A percentile compares a stretch with the other conserved stretches of the same genome.
Evolutionary conservation across 1,140 invertebrate genomes (phyloP).

Genomic region (Brachionus manjavacas): DNA sequence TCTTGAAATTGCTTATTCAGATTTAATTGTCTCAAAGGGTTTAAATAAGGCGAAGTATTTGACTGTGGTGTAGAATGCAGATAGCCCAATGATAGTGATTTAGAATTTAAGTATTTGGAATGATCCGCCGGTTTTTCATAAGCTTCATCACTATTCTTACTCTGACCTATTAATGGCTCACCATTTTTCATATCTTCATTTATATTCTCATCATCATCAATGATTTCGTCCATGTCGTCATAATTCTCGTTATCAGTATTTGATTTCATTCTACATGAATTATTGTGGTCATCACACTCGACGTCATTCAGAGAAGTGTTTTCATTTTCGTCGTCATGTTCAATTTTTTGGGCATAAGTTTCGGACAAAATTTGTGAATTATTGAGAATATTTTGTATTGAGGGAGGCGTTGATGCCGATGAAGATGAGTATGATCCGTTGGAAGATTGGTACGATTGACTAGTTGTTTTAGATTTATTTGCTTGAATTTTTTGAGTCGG

Average conservation of each 20-base stretch:
- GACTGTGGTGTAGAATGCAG: neutral
- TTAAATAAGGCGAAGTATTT: neutral
- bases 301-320: neutral
- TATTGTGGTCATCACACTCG: neutral
- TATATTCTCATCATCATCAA: constrained; percentile 1
- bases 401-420: neutral
- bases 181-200: neutral
- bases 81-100: neutral
- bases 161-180: neutral
- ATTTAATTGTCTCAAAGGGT: neutral
- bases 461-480: neutral
- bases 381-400: neutral
- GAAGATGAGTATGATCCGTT: neutral
- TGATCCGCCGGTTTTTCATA: neutral
- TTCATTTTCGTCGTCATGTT: neutral
- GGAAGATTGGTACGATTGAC: neutral
- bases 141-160: neutral
- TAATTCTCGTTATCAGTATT: neutral
- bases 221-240: neutral
- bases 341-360: neutral
- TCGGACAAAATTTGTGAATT: neutral
- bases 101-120: constrained; percentile 1
- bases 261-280: neutral
- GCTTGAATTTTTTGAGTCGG: neutral
- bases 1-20: constrained; percentile 14